These are phyloP conservation scores for Thryonomys swinderianus DNA, from an alignment of 2,113 vertebrate species.

Conservation along the genomic window DNA sequence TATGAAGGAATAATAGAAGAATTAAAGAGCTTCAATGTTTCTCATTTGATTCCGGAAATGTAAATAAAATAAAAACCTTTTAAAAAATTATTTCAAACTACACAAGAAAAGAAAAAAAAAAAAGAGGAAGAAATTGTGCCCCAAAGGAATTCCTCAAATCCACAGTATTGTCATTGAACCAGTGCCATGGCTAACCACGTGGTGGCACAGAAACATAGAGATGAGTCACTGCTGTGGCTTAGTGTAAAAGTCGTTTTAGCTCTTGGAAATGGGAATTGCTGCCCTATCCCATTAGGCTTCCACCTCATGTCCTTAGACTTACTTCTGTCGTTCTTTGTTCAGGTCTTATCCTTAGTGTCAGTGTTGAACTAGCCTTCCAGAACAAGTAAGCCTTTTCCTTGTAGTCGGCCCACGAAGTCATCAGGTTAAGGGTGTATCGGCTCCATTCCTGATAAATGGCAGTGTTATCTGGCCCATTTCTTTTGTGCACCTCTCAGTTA, in stretches of 20 bases:
- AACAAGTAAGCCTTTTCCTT: constrained; percentile 77
- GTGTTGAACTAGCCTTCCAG: constrained; percentile 74
- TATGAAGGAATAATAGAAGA: not conserved
- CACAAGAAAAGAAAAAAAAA: not conserved
- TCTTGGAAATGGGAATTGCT: constrained; percentile 45
- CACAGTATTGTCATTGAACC: not conserved
- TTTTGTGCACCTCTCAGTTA: constrained; percentile 78
- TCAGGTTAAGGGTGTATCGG: constrained; percentile 79
- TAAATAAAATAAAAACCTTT: not conserved
- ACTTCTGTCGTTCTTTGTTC: constrained; percentile 73
- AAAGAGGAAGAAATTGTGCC: not conserved
- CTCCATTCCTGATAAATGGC: constrained; percentile 78
- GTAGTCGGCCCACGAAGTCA: constrained; percentile 76
- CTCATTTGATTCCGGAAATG: not conserved
- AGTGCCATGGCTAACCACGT: not conserved
- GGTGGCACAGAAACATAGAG: not conserved
- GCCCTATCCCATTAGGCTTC: constrained; percentile 72
- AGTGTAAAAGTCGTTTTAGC: constrained; percentile 63
- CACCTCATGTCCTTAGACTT: constrained; percentile 71
- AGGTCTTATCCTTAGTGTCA: constrained; percentile 70
- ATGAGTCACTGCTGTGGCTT: constrained; percentile 17
- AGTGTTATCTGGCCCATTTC: constrained; percentile 80
- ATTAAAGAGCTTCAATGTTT: not conserved
- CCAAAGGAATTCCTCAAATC: not conserved
- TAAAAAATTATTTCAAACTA: not conserved